A percentile compares a stretch with the other conserved stretches of the same genome.
phyloP scores from a whole-genome alignment of 2,113 vertebrate genomes.

The Microcebus griseorufus region DNA sequence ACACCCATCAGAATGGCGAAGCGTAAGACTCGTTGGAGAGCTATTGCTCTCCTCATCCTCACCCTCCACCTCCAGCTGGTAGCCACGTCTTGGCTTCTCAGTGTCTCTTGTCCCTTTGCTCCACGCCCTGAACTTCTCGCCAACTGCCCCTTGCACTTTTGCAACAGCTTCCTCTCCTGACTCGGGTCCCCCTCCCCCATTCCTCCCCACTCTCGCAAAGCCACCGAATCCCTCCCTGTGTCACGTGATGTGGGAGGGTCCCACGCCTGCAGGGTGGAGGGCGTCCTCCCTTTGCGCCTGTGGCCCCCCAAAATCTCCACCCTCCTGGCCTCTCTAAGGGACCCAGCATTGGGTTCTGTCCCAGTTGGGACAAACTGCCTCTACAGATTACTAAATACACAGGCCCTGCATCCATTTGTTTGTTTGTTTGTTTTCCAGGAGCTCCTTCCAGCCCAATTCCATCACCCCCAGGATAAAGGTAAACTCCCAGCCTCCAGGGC shows the following conservation, averaged over 20 bases:
- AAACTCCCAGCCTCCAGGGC: not conserved
- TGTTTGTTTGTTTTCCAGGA: too few species aligned
- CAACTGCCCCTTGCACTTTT: not conserved
- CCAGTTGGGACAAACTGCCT: not conserved
- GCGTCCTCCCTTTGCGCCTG: too few species aligned
- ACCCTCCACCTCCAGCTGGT: not conserved
- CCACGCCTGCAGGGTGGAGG: not conserved
- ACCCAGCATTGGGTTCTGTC: too few species aligned
- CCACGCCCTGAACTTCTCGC: not conserved
- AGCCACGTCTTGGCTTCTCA: rapidly evolving
- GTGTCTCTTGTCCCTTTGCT: not conserved
- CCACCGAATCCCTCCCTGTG: not conserved
- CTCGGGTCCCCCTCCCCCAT: not conserved
- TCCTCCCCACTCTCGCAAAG: not conserved
- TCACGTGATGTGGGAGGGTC: too few species aligned
- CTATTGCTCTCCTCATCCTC: rapidly evolving
- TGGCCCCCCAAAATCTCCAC: not conserved
- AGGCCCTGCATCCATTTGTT: not conserved
- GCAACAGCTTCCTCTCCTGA: not conserved
- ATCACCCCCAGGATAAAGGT: not conserved
- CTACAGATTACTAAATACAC: not conserved
- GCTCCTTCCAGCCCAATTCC: not conserved
- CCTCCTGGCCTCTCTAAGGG: not conserved
- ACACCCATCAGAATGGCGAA: not conserved
- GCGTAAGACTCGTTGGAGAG: rapidly evolving